Base-by-base conservation (phyloP, 2,888 invertebrate genomes). In the Gisinianus flammeolus region DNA sequence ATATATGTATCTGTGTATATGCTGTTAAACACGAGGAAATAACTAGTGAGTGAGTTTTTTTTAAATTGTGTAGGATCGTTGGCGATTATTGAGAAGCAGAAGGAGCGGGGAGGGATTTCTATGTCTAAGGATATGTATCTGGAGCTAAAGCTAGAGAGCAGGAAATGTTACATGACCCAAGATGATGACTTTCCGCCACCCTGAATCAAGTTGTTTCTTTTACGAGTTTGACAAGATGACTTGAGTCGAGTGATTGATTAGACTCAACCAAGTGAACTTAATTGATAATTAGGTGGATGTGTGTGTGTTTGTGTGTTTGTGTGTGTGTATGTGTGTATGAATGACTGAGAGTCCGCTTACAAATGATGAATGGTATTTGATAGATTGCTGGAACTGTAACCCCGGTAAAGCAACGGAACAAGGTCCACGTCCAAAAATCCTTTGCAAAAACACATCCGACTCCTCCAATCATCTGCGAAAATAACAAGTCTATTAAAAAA, bases 361-460 rank as follows among this genome's bases (percentile, higher is more conserved):
- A 94, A 85, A 97, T 95, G 79, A 96, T 96, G 86, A 96, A 96
- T 0, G 97, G 96, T 87, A 96, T 96, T 88, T 96, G 95, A 87
- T 96, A 96, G 58, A 96, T 92, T 0, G 96, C 96, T 3, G 96
- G 96, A 85, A 96, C 94, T 0, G 96, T 95, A 6, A 95, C 88
- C 2, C 97, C 97, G n/a, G 96, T 95, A 69, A 95, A 89, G 24
- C 92, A 89, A 81, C 96, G 90, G 85, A 94, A 93, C 2, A 91
- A 88, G 0, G 93, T 91, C 94, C 96, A 96, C 81, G 91, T 90
- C 92, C 93, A 93, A 86, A 93, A 95, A 85, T 92, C 90, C 66
- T 90, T 90, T 33, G 95, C 92, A 74, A 92, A 89, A 2, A 94
- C 93, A 4, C 95, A 94, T 84, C 93, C 88, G 83, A 94, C 88